A percentile compares a stretch with the other conserved stretches of the same genome.
Evolutionary conservation across 2,113 vertebrate species (phyloP).

Genomic region (Anoura caudifer): DNA sequence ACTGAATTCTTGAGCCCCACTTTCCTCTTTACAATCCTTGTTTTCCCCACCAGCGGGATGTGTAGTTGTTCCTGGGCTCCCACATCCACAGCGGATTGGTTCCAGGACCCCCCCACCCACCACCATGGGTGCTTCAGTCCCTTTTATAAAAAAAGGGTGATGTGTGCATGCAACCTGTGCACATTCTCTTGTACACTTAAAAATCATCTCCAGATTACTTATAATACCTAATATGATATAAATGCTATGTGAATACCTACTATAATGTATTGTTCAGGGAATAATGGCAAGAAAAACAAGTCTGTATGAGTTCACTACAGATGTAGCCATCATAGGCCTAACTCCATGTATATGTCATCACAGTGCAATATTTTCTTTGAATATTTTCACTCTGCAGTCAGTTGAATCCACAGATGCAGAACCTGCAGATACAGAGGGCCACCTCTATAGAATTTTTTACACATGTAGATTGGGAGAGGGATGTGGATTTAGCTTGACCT

Average conservation of each 20-base stretch:
- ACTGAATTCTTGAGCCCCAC: background rate
- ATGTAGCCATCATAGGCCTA: background rate
- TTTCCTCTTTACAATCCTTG: background rate
- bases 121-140: background rate
- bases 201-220: background rate
- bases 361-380: background rate
- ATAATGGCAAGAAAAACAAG: background rate
- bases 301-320: background rate
- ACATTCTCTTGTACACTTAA: background rate
- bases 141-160: background rate
- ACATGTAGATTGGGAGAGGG: accelerated
- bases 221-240: background rate
- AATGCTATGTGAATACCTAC: background rate
- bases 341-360: no score
- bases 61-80: background rate
- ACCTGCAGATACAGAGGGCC: background rate
- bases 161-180: background rate
- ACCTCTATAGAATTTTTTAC: background rate
- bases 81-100: no score
- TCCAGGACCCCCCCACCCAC: no score
- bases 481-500: background rate
- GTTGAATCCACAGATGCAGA: background rate
- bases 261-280: background rate
- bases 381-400: background rate
- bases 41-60: no score